phyloP scores from a whole-genome alignment of 2,888 invertebrate genomes.

The Eurytoma adleriae region DNA sequence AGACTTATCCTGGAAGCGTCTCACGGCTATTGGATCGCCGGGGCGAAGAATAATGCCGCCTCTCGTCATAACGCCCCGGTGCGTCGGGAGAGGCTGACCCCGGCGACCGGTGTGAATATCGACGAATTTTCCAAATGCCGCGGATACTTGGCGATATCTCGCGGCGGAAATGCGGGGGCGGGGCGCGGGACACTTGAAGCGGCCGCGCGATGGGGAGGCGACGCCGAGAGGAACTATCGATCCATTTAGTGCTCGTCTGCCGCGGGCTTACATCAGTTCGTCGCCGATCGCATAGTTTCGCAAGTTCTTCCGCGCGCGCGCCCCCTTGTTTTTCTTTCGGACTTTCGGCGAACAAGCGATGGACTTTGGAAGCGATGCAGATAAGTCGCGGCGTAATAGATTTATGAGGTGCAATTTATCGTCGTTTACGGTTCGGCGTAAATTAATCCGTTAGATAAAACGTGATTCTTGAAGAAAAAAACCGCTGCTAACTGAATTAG shows the following conservation, averaged over 20 bases:
- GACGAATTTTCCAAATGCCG: slow-evolving; percentile 55
- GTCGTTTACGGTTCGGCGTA: too few relatives aligned
- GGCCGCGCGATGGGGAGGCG: slow-evolving; percentile 19
- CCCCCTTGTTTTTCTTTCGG: neutral
- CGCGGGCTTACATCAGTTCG: slow-evolving; percentile 45
- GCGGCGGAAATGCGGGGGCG: neutral
- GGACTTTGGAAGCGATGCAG: neutral
- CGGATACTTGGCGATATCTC: slow-evolving; percentile 40
- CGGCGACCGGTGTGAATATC: slow-evolving; percentile 46
- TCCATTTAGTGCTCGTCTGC: slow-evolving; percentile 22
- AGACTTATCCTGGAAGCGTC: slow-evolving; percentile 35
- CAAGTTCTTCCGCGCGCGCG: neutral
- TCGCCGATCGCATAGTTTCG: slow-evolving; percentile 51
- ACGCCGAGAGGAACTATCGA: slow-evolving; percentile 42
- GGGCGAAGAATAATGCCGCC: slow-evolving; percentile 10
- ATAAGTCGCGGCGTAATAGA: neutral
- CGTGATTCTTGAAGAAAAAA: too few relatives aligned
- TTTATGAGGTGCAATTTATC: too few relatives aligned
- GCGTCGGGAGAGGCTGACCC: too few relatives aligned
- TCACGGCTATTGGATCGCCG: slow-evolving; percentile 29
- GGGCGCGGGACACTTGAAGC: slow-evolving; percentile 14
- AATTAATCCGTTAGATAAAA: too few relatives aligned
- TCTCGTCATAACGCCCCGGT: too few relatives aligned
- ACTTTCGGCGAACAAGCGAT: neutral
- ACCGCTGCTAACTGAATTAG: too few relatives aligned